Percentiles rank a stretch among this genome's conserved stretches.
Evolutionary conservation across 1,140 invertebrate genomes (phyloP).

Genomic region (Drosophila melanogaster): Release_6_plus_ISO1_MT NT_033779.5:9110501-9111000

Average conservation of each 20-base stretch:
- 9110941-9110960: conserved; percentile 45
- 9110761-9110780: conserved; percentile 14
- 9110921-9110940: conserved; percentile 40
- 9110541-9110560: conserved; percentile 31
- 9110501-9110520: conserved; percentile 57
- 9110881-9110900: conserved; percentile 61
- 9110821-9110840: conserved; percentile 58
- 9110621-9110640: conserved; percentile 33
- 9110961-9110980: conserved; percentile 31
- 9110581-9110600: conserved; percentile 28
- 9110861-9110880: conserved; percentile 19
- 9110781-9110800: conserved; percentile 34
- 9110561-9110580: neutral
- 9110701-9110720: conserved; percentile 71
- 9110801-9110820: conserved; percentile 42
- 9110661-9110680: conserved; percentile 65
- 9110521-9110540: conserved; percentile 49
- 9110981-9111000: conserved; percentile 53
- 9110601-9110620: conserved; percentile 46
- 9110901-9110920: conserved; percentile 56
- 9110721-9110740: conserved; percentile 59
- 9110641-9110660: conserved; percentile 32
- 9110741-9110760: conserved; percentile 32
- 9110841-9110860: conserved; percentile 25
- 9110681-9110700: conserved; percentile 55